Conservation (phyloP, 1,140 invertebrate genomes). For the Drosophila biarmipes region DNA sequence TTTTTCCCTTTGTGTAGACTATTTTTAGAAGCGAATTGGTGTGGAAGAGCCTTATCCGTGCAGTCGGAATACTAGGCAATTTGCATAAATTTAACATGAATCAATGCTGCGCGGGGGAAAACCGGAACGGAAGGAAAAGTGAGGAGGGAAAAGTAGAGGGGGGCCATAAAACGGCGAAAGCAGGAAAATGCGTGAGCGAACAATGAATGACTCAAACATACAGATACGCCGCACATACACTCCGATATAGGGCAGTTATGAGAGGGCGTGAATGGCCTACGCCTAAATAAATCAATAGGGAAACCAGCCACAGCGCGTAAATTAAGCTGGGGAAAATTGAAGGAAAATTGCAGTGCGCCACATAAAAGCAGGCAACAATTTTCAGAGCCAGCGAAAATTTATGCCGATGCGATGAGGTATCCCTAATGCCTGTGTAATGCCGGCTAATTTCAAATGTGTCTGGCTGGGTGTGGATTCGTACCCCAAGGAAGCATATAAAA, state of each 20-base stretch:
- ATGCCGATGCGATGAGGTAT: constrained; percentile 51
- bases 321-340: constrained; percentile 34
- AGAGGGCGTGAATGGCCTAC: constrained; percentile 40
- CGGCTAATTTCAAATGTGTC: constrained; percentile 31
- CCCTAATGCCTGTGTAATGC: constrained; percentile 36
- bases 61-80: constrained; percentile 56
- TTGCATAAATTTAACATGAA: constrained; percentile 77
- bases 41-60: constrained; percentile 31
- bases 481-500: constrained; percentile 12
- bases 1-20: constrained; percentile 31
- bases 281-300: constrained; percentile 55
- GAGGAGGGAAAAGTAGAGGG: constrained; percentile 13
- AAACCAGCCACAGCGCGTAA: constrained; percentile 15
- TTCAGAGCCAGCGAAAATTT: constrained; percentile 26
- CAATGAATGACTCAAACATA: constrained; percentile 41
- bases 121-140: constrained; percentile 10
- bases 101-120: constrained; percentile 48
- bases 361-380: constrained; percentile 28
- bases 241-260: constrained; percentile 31
- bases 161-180: constrained; percentile 34
- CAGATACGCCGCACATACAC: constrained; percentile 6
- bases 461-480: constrained; percentile 5
- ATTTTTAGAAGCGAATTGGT: constrained; percentile 53
- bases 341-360: constrained; percentile 38
- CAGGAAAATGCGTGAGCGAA: constrained; percentile 40